phyloP scores from a whole-genome alignment of 2,888 invertebrate species.

The Drosophila neutralis region DNA sequence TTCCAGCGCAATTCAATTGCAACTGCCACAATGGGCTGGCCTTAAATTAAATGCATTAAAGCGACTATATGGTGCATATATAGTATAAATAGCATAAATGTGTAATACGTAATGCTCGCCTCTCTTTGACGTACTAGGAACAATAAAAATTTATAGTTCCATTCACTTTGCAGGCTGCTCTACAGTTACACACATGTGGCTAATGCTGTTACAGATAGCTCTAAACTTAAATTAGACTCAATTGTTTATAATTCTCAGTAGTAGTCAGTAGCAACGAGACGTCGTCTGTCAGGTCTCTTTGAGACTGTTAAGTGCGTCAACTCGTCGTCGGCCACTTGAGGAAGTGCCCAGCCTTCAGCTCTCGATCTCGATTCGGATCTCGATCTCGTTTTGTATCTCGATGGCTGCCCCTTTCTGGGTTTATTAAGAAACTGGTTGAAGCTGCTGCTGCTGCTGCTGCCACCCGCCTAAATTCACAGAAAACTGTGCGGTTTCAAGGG shows the following conservation, averaged over 20 bases:
- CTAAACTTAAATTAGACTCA: constrained; percentile 78
- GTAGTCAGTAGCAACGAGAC: background rate
- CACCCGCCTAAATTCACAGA: constrained; percentile 65
- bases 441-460: constrained; percentile 17
- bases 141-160: constrained; percentile 29
- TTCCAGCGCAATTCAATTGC: constrained; percentile 58
- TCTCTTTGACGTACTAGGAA: constrained; percentile 34
- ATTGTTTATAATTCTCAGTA: constrained; percentile 73
- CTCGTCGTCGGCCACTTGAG: constrained; percentile 54
- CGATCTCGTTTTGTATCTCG: constrained; percentile 29
- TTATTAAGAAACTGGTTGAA: constrained; percentile 48
- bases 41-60: constrained; percentile 72
- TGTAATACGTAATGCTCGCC: constrained; percentile 20
- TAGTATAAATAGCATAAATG: background rate
- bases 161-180: constrained; percentile 44
- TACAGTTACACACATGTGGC: constrained; percentile 59
- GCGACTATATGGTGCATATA: background rate
- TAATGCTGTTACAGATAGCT: constrained; percentile 61
- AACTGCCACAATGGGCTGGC: constrained; percentile 41
- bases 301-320: constrained; percentile 60
- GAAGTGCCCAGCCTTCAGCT: constrained; percentile 56
- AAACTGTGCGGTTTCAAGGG: constrained; percentile 16
- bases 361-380: constrained; percentile 31
- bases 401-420: constrained; percentile 22
- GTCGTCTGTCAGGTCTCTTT: constrained; percentile 12